Evolutionary conservation across 2,113 vertebrate genomes (phyloP), one percentile per base, ranked within the genome.

Genomic region (Anarrhichthys ocellatus): DNA sequence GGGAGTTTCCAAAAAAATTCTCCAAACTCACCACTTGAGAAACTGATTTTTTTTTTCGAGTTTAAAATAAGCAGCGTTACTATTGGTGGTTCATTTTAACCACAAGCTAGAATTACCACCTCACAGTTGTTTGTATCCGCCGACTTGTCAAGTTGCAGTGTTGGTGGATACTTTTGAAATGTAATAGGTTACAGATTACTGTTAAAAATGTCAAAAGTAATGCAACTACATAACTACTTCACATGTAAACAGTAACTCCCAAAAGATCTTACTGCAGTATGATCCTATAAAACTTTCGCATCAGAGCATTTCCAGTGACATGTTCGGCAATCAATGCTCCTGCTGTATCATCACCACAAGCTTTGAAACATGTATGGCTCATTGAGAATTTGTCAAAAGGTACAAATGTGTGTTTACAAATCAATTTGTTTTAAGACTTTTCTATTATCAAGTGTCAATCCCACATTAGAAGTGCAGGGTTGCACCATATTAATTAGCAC

Each of bases 1-100:
- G 32, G 14, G 59, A 80, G 70, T 76, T 75, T 54, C 54, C 24
- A 15, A 48, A 61, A 68, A 82, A 80, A 54, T 76, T 80, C 44
- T 73, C 73, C 14, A 75, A 52, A 38, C 52, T 64, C 24, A 42
- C 34, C 56, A 52, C 52, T 61, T 84, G 13, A 66, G 62, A n/a
- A 56, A 24, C 24, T 0, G 44, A 42, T 59, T 8, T 29, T 8
- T 73, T 9, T 73, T 79, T 34, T 2, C 29, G 22, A 7, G 24
- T 18, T n/a, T 27, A 54, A 81, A 56, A 61, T 6, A 75, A 54
- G n/a, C 24, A 6, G 5, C 11, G 8, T 10, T 44, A 11, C 34
- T 52, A 61, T 29, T 22, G 9, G 36, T 66, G 42, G 27, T 34
- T 72, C 1, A 76, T 54, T 52, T 72, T 32, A 73, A 56, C 8